Percentiles rank a stretch among this genome's conserved stretches.
phyloP scores from a whole-genome alignment of 1,140 invertebrate genomes.

The Drosophila willistoni region DNA sequence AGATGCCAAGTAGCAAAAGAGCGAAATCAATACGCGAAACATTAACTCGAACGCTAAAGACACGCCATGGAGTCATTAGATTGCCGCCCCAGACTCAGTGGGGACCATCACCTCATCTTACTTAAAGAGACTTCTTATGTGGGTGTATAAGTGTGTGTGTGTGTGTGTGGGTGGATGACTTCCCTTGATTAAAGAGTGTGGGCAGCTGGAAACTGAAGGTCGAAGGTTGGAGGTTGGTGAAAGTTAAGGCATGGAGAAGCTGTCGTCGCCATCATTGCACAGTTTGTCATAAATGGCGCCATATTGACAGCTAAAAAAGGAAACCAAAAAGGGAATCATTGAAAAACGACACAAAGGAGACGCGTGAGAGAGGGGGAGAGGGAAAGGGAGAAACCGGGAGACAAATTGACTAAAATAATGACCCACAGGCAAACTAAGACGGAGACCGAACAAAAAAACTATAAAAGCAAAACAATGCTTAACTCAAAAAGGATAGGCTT shows the following conservation, averaged over 20 bases:
- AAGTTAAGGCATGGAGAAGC: constrained; percentile 31
- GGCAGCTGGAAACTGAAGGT: background rate
- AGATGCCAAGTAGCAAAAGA: constrained; percentile 30
- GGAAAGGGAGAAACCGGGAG: background rate
- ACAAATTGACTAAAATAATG: constrained; percentile 4
- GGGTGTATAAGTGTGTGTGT: background rate
- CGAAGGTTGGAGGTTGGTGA: background rate
- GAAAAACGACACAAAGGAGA: constrained; percentile 17
- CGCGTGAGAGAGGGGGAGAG: constrained; percentile 12
- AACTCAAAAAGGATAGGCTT: background rate
- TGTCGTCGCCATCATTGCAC: constrained; percentile 57
- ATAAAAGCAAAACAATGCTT: background rate
- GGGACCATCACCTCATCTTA: background rate
- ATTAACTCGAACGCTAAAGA: constrained; percentile 74
- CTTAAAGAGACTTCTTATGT: background rate
- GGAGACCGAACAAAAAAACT: background rate
- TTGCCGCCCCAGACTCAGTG: constrained; percentile 22
- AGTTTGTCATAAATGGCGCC: constrained; percentile 75
- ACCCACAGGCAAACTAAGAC: no score
- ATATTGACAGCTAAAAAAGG: constrained; percentile 59
- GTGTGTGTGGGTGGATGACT: constrained; percentile 36
- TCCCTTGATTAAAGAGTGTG: constrained; percentile 51
- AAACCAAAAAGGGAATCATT: constrained; percentile 16
- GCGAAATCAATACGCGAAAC: constrained; percentile 77
- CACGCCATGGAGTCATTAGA: constrained; percentile 78